Evolutionary conservation across 2,888 invertebrate genomes (phyloP).

Genomic region (Epinotia bilunana): DNA sequence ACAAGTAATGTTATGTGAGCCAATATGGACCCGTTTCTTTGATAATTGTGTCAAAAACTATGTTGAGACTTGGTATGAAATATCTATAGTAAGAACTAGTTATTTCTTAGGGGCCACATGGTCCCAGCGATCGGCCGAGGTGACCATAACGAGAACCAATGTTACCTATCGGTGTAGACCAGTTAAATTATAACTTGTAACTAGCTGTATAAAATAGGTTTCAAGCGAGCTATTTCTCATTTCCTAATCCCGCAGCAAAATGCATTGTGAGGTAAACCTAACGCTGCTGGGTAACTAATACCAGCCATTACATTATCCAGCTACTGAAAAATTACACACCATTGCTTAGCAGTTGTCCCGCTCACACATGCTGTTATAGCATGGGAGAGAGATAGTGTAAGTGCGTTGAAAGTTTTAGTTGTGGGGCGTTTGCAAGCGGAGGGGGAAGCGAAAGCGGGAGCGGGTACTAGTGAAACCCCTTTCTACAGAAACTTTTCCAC

Average conservation of each 20-base stretch:
- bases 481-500: neutral
- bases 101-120: too few relatives aligned
- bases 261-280: constrained; percentile 31
- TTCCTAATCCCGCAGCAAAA: constrained; percentile 10
- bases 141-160: too few relatives aligned
- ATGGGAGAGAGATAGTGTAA: constrained; percentile 9
- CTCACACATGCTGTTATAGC: constrained; percentile 8
- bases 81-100: too few relatives aligned
- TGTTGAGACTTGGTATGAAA: too few relatives aligned
- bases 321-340: constrained; percentile 38
- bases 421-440: constrained; percentile 21
- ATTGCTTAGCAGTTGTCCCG: constrained; percentile 23
- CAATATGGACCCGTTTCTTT: too few relatives aligned
- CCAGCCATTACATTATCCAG: constrained; percentile 30
- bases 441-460: too few relatives aligned
- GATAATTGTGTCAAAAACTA: too few relatives aligned
- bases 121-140: too few relatives aligned
- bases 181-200: neutral
- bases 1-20: too few relatives aligned
- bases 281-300: constrained; percentile 31
- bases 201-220: neutral
- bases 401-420: constrained; percentile 14
- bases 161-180: too few relatives aligned
- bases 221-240: neutral
- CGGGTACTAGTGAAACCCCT: neutral